These are phyloP conservation scores for Chromoteleia sp. DNA, from an alignment of 2,888 invertebrate species.

Conservation along the genomic window DNA sequence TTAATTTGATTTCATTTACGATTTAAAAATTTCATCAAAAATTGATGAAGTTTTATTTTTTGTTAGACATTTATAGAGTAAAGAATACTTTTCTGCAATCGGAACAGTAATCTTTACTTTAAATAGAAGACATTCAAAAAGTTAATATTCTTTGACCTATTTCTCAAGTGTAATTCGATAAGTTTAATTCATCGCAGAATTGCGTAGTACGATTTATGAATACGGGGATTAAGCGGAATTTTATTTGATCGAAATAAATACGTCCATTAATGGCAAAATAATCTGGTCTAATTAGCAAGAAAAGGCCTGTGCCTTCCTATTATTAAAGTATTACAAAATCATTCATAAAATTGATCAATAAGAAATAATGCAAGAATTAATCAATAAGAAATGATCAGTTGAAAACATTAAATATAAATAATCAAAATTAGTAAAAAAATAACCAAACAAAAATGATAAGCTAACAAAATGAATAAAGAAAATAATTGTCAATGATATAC, in stretches of 20 bases:
- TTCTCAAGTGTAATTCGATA: constrained; percentile 44
- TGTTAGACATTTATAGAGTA: not conserved
- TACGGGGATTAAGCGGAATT: constrained; percentile 24
- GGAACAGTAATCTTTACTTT: constrained; percentile 9
- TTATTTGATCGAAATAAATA: constrained; percentile 31
- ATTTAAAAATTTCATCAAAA: too few species aligned
- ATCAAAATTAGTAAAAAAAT: too few species aligned
- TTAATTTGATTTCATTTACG: not conserved
- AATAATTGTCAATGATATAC: too few species aligned
- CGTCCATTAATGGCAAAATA: not conserved
- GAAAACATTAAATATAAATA: too few species aligned
- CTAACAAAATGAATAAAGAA: too few species aligned
- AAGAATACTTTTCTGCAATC: not conserved
- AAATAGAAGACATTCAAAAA: constrained; percentile 33
- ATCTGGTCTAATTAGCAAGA: not conserved
- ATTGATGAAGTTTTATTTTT: not conserved
- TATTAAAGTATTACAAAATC: too few species aligned
- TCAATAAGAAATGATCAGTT: too few species aligned
- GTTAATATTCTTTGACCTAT: constrained; percentile 56
- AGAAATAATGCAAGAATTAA: too few species aligned
- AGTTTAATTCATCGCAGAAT: constrained; percentile 35
- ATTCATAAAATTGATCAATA: not conserved
- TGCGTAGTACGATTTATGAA: constrained; percentile 20
- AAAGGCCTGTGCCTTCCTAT: too few species aligned
- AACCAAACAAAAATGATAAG: too few species aligned